Conservation (phyloP, 2,888 invertebrate species). For the Trachelus troglodyta region DNA sequence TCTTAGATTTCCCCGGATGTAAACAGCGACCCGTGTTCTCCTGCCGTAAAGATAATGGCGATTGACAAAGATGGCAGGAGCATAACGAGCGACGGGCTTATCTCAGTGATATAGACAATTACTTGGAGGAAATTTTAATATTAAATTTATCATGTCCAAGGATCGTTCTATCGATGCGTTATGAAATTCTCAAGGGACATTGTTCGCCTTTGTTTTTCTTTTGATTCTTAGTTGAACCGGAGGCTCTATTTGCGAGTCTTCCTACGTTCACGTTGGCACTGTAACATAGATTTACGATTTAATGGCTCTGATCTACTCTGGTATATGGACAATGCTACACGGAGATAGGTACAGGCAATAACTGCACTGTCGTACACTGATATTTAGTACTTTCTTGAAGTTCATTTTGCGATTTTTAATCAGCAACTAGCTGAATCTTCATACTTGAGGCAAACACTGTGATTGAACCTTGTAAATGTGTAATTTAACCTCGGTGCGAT, state of each 20-base stretch:
- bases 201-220: too few relatives aligned
- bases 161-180: too few relatives aligned
- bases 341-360: neutral
- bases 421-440: neutral
- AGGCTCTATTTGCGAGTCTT: too few relatives aligned
- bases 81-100: neutral
- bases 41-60: neutral
- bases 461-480: neutral
- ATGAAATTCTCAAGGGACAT: too few relatives aligned
- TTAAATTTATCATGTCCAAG: too few relatives aligned
- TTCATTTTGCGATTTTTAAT: neutral
- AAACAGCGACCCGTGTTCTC: neutral
- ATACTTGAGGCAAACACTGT: neutral
- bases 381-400: neutral
- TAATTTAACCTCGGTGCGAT: neutral
- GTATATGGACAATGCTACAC: neutral
- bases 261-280: too few relatives aligned
- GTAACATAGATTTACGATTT: neutral
- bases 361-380: neutral
- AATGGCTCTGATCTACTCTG: neutral
- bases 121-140: too few relatives aligned
- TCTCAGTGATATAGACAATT: neutral
- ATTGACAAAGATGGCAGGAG: too few relatives aligned
- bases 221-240: too few relatives aligned
- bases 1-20: neutral